Evolutionary conservation across 1,140 invertebrate genomes (phyloP).

Genomic region (Himalopsyche phryganea): DNA sequence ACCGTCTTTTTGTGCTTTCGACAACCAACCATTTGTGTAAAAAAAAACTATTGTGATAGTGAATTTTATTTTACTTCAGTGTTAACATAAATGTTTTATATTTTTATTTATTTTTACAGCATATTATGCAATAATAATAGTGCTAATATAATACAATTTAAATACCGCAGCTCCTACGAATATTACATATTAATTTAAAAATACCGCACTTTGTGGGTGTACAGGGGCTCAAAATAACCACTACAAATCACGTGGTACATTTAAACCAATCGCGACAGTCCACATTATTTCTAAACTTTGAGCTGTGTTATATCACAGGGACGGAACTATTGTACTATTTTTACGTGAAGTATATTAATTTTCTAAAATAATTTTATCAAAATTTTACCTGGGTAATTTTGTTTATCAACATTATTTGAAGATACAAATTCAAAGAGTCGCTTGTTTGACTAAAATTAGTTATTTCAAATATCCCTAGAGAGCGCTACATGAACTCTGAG

Average conservation of each 20-base stretch:
- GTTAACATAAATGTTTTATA: too few species aligned
- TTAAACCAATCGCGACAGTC: slow-evolving; percentile 52
- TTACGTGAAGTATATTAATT: too few species aligned
- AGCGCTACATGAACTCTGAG: slow-evolving; percentile 39
- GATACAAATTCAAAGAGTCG: too few species aligned
- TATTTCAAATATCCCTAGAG: slow-evolving; percentile 41
- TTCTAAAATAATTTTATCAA: too few species aligned
- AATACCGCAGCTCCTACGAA: not conserved
- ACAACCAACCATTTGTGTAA: too few species aligned
- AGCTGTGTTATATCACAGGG: not conserved
- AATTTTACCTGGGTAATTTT: not conserved
- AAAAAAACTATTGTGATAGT: too few species aligned
- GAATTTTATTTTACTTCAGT: too few species aligned
- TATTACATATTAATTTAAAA: slow-evolving; percentile 45
- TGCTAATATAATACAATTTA: too few species aligned
- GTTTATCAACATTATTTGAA: too few species aligned
- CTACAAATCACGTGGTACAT: slow-evolving; percentile 21
- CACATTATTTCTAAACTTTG: slow-evolving; percentile 44
- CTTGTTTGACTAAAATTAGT: slow-evolving; percentile 46
- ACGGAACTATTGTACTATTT: not conserved
- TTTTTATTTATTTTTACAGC: too few species aligned
- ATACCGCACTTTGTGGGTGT: slow-evolving; percentile 54
- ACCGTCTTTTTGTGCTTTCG: too few species aligned
- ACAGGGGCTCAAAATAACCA: slow-evolving; percentile 34
- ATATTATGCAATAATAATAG: too few species aligned